These are phyloP conservation scores for Drosophila nasuta DNA, from an alignment of 1,140 invertebrate species.

Conservation along the genomic window DNA sequence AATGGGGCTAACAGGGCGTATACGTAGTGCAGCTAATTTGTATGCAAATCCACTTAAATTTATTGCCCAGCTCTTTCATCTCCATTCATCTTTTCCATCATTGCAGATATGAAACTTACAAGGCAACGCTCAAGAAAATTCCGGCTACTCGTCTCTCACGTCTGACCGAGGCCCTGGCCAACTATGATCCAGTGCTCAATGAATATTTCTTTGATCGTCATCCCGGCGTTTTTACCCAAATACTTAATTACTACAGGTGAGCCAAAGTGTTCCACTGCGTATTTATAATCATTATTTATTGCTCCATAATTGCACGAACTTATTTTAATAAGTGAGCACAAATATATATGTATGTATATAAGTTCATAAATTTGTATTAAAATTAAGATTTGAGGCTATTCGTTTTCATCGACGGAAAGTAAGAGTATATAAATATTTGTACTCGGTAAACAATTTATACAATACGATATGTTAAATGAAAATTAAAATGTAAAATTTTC, in stretches of 20 bases:
- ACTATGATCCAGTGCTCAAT: slow-evolving; percentile 98
- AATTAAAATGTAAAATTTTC: no score
- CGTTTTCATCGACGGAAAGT: neutral
- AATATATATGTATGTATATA: neutral
- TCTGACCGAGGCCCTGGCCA: slow-evolving; percentile 95
- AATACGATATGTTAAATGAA: no score
- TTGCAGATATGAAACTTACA: slow-evolving; percentile 96
- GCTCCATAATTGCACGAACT: slow-evolving; percentile 4
- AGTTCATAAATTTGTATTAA: neutral
- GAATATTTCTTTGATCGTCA: slow-evolving; percentile 99
- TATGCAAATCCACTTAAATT: slow-evolving; percentile 59
- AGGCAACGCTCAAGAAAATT: slow-evolving; percentile 96
- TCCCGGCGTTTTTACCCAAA: slow-evolving; percentile 98
- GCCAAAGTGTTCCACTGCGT: neutral
- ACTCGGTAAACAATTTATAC: no score
- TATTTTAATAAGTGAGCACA: neutral
- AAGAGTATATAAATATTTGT: no score
- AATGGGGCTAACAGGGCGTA: slow-evolving; percentile 52
- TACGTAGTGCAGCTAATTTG: slow-evolving; percentile 58
- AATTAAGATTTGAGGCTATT: neutral
- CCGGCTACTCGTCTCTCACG: slow-evolving; percentile 95
- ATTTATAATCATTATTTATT: neutral
- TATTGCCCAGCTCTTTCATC: slow-evolving; percentile 15
- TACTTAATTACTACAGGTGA: slow-evolving; percentile 94
- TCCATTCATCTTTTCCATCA: slow-evolving; percentile 1